phyloP scores from a whole-genome alignment of 2,797 vertebrate species.

The Crenichthys baileyi region DNA sequence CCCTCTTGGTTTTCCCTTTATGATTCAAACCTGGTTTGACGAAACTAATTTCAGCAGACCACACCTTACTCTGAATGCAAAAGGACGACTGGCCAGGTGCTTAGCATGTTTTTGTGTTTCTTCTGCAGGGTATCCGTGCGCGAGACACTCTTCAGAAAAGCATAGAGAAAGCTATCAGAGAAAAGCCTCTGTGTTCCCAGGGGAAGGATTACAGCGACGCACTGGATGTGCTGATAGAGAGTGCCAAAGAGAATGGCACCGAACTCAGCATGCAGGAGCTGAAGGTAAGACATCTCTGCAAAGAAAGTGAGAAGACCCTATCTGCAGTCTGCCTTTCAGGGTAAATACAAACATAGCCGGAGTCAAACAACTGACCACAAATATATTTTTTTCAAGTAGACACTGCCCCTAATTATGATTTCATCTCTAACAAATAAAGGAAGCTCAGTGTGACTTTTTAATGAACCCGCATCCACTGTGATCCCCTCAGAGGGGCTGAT shows the following conservation, averaged over 20 bases:
- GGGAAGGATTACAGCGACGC: conserved; percentile 95
- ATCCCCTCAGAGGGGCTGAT: too few species aligned
- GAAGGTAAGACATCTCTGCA: conserved; percentile 82
- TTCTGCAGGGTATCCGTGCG: conserved; percentile 90
- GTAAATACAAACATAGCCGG: not conserved
- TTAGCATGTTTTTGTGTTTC: not conserved
- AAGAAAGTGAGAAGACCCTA: not conserved
- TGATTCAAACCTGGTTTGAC: not conserved
- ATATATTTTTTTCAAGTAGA: too few species aligned
- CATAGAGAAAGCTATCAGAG: conserved; percentile 94
- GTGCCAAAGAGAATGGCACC: conserved; percentile 92
- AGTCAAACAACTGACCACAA: not conserved
- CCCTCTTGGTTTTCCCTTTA: not conserved
- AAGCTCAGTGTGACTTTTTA: too few species aligned
- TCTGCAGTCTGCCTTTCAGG: too few species aligned
- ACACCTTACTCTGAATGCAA: not conserved
- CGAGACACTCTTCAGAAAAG: conserved; percentile 91
- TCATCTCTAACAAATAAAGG: too few species aligned
- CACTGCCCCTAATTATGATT: too few species aligned
- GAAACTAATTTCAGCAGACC: not conserved
- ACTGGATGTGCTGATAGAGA: conserved; percentile 93
- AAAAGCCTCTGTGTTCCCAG: conserved; percentile 91
- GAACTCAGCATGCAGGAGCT: conserved; percentile 98
- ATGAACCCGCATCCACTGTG: too few species aligned
- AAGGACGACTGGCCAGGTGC: not conserved